Conservation (phyloP, 2,888 invertebrate genomes). For the Carcina quercana region DNA sequence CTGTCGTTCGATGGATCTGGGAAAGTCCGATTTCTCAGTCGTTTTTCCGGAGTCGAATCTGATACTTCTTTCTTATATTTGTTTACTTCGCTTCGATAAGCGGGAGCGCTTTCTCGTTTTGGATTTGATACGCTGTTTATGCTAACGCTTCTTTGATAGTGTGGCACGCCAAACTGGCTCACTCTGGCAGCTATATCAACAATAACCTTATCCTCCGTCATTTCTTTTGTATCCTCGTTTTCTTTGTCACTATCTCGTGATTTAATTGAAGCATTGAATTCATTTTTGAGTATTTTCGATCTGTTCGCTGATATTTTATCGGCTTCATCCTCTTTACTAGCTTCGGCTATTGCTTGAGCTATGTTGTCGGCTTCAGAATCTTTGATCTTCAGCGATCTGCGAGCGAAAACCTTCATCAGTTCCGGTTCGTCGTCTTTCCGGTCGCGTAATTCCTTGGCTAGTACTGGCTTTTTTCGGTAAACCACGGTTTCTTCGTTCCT, state of each 20-base stretch:
- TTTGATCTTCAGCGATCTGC: constrained; percentile 86
- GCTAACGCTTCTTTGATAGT: constrained; percentile 63
- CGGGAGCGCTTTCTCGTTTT: constrained; percentile 61
- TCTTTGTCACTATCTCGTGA: constrained; percentile 84
- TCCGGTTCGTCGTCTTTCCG: constrained; percentile 82
- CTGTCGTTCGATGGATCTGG: constrained; percentile 65
- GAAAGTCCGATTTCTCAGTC: constrained; percentile 64
- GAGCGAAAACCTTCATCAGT: constrained; percentile 86
- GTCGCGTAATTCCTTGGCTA: constrained; percentile 51
- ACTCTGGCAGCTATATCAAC: constrained; percentile 60
- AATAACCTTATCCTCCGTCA: constrained; percentile 49
- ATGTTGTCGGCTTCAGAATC: constrained; percentile 78
- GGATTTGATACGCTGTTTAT: constrained; percentile 53
- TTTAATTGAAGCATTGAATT: constrained; percentile 70
- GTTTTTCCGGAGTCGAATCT: constrained; percentile 66
- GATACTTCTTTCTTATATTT: constrained; percentile 70
- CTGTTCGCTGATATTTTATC: constrained; percentile 35
- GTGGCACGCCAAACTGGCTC: constrained; percentile 57
- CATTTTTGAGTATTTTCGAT: constrained; percentile 54
- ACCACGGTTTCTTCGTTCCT: constrained; percentile 66
- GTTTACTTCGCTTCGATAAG: constrained; percentile 53
- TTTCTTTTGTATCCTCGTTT: constrained; percentile 67
- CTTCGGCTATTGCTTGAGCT: constrained; percentile 71
- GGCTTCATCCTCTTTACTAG: constrained; percentile 44
- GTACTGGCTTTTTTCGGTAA: constrained; percentile 70